Conservation (phyloP, 2,888 invertebrate genomes). For the Alcis repandata region DNA sequence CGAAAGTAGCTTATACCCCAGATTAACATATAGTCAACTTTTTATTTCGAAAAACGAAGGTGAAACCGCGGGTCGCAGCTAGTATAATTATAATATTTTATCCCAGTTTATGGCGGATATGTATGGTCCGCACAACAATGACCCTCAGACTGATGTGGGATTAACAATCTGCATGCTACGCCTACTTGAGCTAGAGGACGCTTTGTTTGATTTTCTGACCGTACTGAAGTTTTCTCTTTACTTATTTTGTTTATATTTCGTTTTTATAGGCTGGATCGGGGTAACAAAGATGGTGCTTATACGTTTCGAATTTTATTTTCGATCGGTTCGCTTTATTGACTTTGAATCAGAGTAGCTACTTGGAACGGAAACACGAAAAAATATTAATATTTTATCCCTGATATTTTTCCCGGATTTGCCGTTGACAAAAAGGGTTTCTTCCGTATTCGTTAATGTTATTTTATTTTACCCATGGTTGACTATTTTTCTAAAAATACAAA, state of each 20-base stretch:
- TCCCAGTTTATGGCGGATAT: conserved; percentile 18
- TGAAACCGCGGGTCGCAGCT: too few species aligned
- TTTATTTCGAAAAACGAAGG: too few species aligned
- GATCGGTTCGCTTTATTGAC: neutral
- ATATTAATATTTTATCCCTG: too few species aligned
- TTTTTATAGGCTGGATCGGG: neutral
- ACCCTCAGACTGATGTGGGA: conserved; percentile 40
- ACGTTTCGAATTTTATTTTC: neutral
- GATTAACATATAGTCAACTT: too few species aligned
- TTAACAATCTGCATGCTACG: conserved; percentile 49
- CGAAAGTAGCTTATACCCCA: too few species aligned
- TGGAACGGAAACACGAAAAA: too few species aligned
- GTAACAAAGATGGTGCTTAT: neutral
- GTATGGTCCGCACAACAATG: conserved; percentile 33
- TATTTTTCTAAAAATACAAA: too few species aligned
- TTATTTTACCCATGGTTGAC: too few species aligned
- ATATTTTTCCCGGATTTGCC: too few species aligned
- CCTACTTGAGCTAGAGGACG: conserved; percentile 43
- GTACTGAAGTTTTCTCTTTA: conserved; percentile 18
- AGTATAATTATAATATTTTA: too few species aligned
- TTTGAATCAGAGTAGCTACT: neutral
- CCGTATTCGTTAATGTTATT: too few species aligned
- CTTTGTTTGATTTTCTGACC: conserved; percentile 53
- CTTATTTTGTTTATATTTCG: conserved; percentile 8
- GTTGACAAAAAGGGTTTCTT: too few species aligned